Conservation (phyloP, 2,797 vertebrate species). For the Parauchenoglanis ngamensis region DNA sequence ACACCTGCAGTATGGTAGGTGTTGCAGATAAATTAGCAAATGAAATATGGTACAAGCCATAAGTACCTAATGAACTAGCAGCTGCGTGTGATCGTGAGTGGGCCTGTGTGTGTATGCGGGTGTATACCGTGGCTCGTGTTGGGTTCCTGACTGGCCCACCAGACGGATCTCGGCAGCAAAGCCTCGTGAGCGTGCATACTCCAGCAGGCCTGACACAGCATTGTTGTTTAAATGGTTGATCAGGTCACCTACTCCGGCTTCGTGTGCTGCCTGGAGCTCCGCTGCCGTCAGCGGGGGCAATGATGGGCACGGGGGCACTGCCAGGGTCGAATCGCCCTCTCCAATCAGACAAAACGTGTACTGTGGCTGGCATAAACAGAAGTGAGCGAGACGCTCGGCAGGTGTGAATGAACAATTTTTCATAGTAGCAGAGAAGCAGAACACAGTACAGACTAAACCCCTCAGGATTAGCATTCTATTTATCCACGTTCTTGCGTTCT, state of each 20-base stretch:
- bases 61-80: neutral
- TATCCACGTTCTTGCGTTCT: neutral
- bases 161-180: slow-evolving; percentile 94
- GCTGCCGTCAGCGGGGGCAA: slow-evolving; percentile 72
- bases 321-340: slow-evolving; percentile 47
- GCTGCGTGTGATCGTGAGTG: neutral
- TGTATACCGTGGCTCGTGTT: slow-evolving; percentile 91
- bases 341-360: slow-evolving; percentile 69
- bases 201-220: slow-evolving; percentile 89
- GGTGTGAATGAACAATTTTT: neutral
- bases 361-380: slow-evolving; percentile 59
- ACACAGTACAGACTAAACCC: neutral
- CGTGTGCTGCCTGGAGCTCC: slow-evolving; percentile 78
- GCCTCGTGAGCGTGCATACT: slow-evolving; percentile 92
- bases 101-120: neutral
- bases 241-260: slow-evolving; percentile 86
- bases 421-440: neutral
- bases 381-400: neutral
- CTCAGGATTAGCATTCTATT: neutral
- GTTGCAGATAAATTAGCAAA: neutral
- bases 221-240: slow-evolving; percentile 95
- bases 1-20: neutral
- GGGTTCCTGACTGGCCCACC: slow-evolving; percentile 88
- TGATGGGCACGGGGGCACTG: slow-evolving; percentile 64
- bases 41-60: neutral